phyloP scores from a whole-genome alignment of 2,797 vertebrate species.

The Mastacembelus armatus region DNA sequence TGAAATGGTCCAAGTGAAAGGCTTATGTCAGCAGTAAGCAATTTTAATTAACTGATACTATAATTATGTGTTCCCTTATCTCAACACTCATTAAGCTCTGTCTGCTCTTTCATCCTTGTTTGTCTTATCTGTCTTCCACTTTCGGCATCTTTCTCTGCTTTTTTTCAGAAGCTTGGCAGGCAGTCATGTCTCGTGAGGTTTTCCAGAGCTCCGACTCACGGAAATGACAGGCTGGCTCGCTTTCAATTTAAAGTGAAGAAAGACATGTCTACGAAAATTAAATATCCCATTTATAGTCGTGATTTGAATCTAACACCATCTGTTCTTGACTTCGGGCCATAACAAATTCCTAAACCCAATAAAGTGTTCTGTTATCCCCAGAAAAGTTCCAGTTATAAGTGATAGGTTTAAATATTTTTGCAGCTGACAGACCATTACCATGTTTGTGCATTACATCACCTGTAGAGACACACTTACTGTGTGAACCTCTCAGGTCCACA shows the following conservation, averaged over 20 bases:
- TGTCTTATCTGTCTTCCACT: conserved; percentile 2
- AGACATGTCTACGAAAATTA: conserved; percentile 33
- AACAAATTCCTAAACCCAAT: neutral
- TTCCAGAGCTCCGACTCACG: conserved; percentile 52
- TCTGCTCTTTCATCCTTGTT: neutral
- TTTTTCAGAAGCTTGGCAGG: conserved; percentile 48
- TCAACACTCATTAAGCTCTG: conserved; percentile 34
- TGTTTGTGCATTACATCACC: conserved; percentile 52
- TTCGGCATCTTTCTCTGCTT: neutral
- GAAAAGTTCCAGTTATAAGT: conserved; percentile 2
- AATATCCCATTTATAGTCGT: conserved; percentile 26
- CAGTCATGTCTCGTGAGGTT: conserved; percentile 52
- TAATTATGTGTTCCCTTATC: conserved; percentile 42
- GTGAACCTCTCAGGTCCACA: conserved; percentile 8
- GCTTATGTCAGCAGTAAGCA: conserved; percentile 32
- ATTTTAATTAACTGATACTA: conserved; percentile 51
- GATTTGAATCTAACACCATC: neutral
- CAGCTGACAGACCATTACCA: conserved; percentile 7
- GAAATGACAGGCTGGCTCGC: conserved; percentile 50
- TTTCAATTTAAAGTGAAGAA: conserved; percentile 29
- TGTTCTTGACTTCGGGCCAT: neutral
- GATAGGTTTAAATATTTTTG: conserved; percentile 33
- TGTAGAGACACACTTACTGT: conserved; percentile 1
- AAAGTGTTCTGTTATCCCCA: neutral
- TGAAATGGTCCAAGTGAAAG: conserved; percentile 57